A percentile compares a stretch with the other conserved stretches of the same genome.
Conservation (phyloP, 2,113 vertebrate species). For the Oryzias melastigma region DNA sequence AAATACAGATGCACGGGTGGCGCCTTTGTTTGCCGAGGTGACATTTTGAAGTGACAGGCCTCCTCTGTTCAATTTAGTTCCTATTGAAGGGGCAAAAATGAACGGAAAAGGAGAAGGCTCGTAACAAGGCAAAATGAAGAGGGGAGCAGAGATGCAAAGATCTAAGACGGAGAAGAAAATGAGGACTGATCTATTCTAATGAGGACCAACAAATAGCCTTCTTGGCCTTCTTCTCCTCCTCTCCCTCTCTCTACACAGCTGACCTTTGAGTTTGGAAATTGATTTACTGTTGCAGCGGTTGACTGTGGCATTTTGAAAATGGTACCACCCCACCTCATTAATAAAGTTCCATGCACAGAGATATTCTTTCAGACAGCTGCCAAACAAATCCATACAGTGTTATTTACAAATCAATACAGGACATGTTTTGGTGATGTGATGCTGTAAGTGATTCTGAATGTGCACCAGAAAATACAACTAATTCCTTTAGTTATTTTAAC, state of each 20-base stretch:
- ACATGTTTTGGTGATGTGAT: constrained; percentile 34
- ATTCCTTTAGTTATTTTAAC: constrained; percentile 26
- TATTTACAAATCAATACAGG: constrained; percentile 63
- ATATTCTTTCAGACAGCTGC: constrained; percentile 54
- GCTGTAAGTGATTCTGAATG: constrained; percentile 22
- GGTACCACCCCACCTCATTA: constrained; percentile 78
- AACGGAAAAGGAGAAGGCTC: constrained; percentile 13
- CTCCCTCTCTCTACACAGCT: constrained; percentile 65
- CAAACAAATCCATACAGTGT: constrained; percentile 48
- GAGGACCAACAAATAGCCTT: constrained; percentile 73
- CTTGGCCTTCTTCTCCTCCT: constrained; percentile 52
- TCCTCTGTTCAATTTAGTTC: constrained; percentile 61
- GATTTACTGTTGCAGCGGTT: constrained; percentile 79
- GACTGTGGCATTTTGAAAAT: constrained; percentile 81
- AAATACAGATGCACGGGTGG: constrained; percentile 54
- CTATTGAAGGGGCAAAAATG: constrained; percentile 45
- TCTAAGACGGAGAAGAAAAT: constrained; percentile 24
- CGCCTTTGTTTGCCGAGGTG: constrained; percentile 63
- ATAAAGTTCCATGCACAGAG: constrained; percentile 68
- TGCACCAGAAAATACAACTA: constrained; percentile 23
- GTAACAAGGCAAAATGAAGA: constrained; percentile 31
- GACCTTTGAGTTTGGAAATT: constrained; percentile 80
- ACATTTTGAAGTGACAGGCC: constrained; percentile 72
- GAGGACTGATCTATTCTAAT: constrained; percentile 73
- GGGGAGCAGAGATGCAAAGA: constrained; percentile 40